Conservation (phyloP, 2,888 invertebrate genomes). For the Amphipoea oculea region DNA sequence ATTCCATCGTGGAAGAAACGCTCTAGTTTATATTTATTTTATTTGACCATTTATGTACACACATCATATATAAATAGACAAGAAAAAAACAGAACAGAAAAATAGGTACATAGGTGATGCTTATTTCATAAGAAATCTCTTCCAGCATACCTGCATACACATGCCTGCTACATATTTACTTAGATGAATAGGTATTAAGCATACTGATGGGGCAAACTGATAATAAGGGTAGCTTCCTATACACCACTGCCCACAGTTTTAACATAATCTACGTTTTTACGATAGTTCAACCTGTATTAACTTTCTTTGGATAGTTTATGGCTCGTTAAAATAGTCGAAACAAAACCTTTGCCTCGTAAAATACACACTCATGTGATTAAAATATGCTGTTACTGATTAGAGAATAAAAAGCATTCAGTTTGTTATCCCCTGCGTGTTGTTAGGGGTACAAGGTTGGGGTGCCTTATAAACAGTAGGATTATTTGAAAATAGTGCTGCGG, state of each 20-base stretch:
- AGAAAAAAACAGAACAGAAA: too few relatives aligned
- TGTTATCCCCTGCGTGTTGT: background rate
- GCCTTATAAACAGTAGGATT: background rate
- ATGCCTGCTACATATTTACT: too few relatives aligned
- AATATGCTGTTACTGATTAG: slow-evolving; percentile 35
- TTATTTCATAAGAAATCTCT: too few relatives aligned
- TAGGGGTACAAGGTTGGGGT: background rate
- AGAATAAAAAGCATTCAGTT: background rate
- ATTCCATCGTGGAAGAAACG: background rate
- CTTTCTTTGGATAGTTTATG: slow-evolving; percentile 51
- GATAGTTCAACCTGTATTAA: slow-evolving; percentile 54
- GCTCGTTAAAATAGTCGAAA: slow-evolving; percentile 55
- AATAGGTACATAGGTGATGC: too few relatives aligned
- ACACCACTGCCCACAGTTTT: background rate
- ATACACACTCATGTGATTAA: slow-evolving; percentile 44
- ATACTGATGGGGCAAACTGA: slow-evolving; percentile 18
- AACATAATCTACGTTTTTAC: slow-evolving; percentile 33
- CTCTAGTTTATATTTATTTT: too few relatives aligned
- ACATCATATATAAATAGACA: too few relatives aligned
- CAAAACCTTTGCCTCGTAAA: slow-evolving; percentile 61
- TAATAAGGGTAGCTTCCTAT: slow-evolving; percentile 28
- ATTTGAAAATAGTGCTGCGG: background rate
- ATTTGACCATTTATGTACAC: too few relatives aligned
- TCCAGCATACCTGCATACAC: too few relatives aligned
- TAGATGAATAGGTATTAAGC: background rate